Evolutionary conservation across 2,888 invertebrate genomes (phyloP).

Genomic region (Eumerus sabulonum): DNA sequence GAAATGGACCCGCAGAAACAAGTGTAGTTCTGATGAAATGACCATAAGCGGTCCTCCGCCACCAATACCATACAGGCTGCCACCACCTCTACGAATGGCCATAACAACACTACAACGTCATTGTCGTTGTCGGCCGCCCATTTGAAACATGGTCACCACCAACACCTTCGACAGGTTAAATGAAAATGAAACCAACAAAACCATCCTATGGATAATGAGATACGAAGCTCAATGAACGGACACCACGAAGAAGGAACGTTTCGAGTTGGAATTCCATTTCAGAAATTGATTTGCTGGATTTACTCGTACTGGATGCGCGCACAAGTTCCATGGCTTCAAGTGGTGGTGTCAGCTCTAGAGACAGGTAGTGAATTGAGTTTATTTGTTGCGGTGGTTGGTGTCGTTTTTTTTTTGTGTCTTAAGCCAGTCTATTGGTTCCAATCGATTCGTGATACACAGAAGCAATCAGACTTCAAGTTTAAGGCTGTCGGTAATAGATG

Average conservation of each 20-base stretch:
- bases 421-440: slow-evolving; percentile 38
- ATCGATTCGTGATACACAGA: slow-evolving; percentile 38
- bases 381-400: background rate
- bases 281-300: slow-evolving; percentile 57
- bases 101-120: slow-evolving; percentile 9
- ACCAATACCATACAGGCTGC: slow-evolving; percentile 9
- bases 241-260: slow-evolving; percentile 30
- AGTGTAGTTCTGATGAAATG: slow-evolving; percentile 69
- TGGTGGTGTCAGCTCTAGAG: slow-evolving; percentile 22
- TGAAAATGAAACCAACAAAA: slow-evolving; percentile 43
- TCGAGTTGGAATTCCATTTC: slow-evolving; percentile 56
- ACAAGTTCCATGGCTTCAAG: background rate
- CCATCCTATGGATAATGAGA: slow-evolving; percentile 59
- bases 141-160: slow-evolving; percentile 78
- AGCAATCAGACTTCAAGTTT: slow-evolving; percentile 53
- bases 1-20: slow-evolving; percentile 68
- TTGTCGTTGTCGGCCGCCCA: slow-evolving; percentile 59
- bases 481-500: slow-evolving; percentile 20
- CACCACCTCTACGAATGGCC: slow-evolving; percentile 4
- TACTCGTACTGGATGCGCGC: slow-evolving; percentile 24
- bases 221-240: slow-evolving; percentile 50
- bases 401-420: slow-evolving; percentile 18
- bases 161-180: slow-evolving; percentile 79
- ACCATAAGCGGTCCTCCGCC: slow-evolving; percentile 62
- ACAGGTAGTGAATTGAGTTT: slow-evolving; percentile 22